Evolutionary conservation across 2,113 vertebrate genomes (phyloP).

Genomic region (Siniperca chuatsi): DNA sequence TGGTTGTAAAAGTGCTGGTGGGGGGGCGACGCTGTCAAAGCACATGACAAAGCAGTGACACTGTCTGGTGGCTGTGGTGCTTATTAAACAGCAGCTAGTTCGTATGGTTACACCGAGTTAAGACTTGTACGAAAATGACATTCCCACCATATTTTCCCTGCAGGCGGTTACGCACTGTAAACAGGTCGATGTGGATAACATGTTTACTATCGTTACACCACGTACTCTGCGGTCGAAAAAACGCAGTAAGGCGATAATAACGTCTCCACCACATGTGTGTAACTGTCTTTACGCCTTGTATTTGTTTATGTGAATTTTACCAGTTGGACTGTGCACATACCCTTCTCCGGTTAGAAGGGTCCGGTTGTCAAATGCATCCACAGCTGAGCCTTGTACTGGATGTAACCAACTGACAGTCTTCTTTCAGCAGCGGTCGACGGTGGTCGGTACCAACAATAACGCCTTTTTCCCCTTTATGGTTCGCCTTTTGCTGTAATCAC

Average conservation of each 20-base stretch:
- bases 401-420: constrained; percentile 64
- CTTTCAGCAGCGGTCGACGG: constrained; percentile 48
- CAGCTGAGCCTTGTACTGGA: constrained; percentile 71
- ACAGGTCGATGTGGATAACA: constrained; percentile 58
- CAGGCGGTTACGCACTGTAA: constrained; percentile 45
- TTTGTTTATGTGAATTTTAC: neutral
- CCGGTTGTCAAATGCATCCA: constrained; percentile 79
- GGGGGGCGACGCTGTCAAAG: constrained; percentile 37
- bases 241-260: neutral
- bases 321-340: constrained; percentile 63
- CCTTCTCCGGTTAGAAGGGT: constrained; percentile 64
- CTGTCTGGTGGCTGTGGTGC: constrained; percentile 10
- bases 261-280: neutral
- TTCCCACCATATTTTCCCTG: constrained; percentile 19
- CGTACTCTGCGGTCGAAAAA: neutral
- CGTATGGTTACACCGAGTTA: neutral
- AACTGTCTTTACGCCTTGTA: neutral
- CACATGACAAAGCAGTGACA: constrained; percentile 65
- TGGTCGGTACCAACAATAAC: constrained; percentile 57
- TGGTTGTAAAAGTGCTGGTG: neutral
- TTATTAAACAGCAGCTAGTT: constrained; percentile 2
- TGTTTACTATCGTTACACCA: constrained; percentile 39
- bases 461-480: constrained; percentile 22
- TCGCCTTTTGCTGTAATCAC: constrained; percentile 43
- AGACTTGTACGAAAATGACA: neutral